These are phyloP conservation scores for Casuarius casuarius DNA, from an alignment of 2,113 vertebrate species.

Conservation along the genomic window DNA sequence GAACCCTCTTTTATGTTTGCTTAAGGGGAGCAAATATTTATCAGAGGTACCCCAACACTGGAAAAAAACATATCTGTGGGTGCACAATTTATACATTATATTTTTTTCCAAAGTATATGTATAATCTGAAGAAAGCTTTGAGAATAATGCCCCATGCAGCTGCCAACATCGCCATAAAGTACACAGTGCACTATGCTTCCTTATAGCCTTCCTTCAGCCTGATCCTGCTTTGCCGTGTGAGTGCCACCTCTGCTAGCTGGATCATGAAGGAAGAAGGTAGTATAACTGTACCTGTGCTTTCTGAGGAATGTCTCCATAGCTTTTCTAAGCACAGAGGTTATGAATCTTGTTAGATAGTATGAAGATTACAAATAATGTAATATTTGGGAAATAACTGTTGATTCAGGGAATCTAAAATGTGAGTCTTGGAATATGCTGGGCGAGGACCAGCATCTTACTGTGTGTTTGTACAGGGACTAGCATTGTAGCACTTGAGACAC, in stretches of 20 bases:
- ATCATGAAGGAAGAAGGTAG: too few relatives aligned
- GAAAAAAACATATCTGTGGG: not conserved
- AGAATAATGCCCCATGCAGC: fast-evolving
- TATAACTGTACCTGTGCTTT: not conserved
- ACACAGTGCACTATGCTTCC: not conserved
- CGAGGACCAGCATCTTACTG: not conserved
- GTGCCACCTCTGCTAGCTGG: fast-evolving
- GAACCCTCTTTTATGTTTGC: not conserved
- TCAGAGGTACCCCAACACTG: not conserved
- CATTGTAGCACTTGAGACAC: not conserved
- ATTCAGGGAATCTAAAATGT: not conserved
- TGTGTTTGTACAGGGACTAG: not conserved
- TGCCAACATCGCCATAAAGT: not conserved
- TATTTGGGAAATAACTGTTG: not conserved
- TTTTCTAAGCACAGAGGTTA: not conserved
- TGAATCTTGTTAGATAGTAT: not conserved
- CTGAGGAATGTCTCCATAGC: not conserved
- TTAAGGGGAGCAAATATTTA: not conserved
- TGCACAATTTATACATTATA: not conserved
- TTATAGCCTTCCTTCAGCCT: not conserved
- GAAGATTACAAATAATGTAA: not conserved
- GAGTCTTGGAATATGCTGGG: not conserved
- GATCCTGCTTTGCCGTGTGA: not conserved
- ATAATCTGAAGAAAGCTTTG: not conserved
- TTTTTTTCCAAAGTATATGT: not conserved